These are phyloP conservation scores for Arnoldichthys spilopterus DNA, from an alignment of 2,797 vertebrate genomes.

Conservation along the genomic window DNA sequence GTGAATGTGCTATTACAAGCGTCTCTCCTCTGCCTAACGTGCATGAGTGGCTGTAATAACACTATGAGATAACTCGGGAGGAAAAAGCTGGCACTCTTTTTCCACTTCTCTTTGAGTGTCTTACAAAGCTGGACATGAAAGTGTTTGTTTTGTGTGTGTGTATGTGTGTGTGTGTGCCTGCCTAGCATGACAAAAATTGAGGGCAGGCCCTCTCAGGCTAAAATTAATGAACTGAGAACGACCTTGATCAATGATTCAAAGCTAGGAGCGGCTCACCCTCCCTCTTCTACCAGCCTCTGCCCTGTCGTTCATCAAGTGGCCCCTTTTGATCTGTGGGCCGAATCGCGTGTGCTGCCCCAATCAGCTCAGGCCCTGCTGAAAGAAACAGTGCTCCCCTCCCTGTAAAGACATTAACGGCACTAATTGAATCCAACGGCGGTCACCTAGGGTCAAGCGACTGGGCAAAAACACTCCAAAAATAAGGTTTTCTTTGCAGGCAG, in stretches of 20 bases:
- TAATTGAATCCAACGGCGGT: constrained; percentile 60
- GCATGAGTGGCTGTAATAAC: constrained; percentile 19
- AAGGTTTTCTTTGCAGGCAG: constrained; percentile 18
- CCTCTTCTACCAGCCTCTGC: constrained; percentile 76
- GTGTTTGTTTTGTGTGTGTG: constrained; percentile 46
- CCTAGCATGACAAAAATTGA: constrained; percentile 41
- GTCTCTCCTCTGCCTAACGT: not conserved
- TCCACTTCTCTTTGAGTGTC: constrained; percentile 27
- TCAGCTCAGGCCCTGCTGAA: constrained; percentile 40
- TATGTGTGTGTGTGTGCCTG: constrained; percentile 13
- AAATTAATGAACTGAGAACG: constrained; percentile 87
- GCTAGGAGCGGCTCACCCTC: constrained; percentile 53
- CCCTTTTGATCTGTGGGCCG: constrained; percentile 97
- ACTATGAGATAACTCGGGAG: constrained; percentile 19
- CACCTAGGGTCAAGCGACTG: constrained; percentile 42
- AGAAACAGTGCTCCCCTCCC: constrained; percentile 27
- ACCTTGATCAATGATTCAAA: constrained; percentile 64
- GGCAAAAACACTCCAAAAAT: constrained; percentile 10
- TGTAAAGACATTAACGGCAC: constrained; percentile 52
- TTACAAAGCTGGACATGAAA: constrained; percentile 33
- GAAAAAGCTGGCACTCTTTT: constrained; percentile 2
- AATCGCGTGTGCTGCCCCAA: constrained; percentile 83
- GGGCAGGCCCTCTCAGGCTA: constrained; percentile 72
- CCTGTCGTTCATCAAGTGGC: constrained; percentile 89
- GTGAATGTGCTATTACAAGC: constrained; percentile 19